phyloP scores from a whole-genome alignment of 2,113 vertebrate genomes.

The Corapipo altera region DNA sequence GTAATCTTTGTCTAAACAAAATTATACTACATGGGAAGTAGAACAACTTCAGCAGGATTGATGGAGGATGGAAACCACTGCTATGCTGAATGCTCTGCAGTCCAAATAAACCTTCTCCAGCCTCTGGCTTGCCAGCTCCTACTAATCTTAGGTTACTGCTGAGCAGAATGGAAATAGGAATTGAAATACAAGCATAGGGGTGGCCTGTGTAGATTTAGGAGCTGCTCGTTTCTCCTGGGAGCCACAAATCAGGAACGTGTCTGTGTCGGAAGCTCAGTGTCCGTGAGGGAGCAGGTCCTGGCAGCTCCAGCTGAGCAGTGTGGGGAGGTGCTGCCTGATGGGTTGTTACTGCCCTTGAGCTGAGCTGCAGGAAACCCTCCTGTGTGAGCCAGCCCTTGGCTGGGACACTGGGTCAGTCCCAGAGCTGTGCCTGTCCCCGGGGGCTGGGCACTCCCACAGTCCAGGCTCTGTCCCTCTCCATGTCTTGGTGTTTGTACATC shows the following conservation, averaged over 20 bases:
- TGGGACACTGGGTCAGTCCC: rapidly evolving
- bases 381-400: background rate
- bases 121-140: background rate
- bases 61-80: background rate
- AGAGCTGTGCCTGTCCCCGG: rapidly evolving
- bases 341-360: background rate
- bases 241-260: background rate
- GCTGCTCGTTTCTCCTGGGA: background rate
- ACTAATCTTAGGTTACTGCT: background rate
- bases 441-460: rapidly evolving
- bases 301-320: background rate
- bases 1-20: background rate
- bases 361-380: background rate
- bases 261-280: rapidly evolving
- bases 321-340: background rate
- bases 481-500: too few relatives aligned
- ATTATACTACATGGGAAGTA: background rate
- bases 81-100: background rate
- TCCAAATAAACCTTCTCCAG: background rate
- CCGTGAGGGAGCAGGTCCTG: background rate
- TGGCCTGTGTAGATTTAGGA: background rate
- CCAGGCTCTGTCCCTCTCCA: background rate
- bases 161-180: background rate
- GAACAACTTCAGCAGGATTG: background rate
- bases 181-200: background rate